Conservation (phyloP, 2,113 vertebrate genomes). For the Xenotilapia flavipinnis region DNA sequence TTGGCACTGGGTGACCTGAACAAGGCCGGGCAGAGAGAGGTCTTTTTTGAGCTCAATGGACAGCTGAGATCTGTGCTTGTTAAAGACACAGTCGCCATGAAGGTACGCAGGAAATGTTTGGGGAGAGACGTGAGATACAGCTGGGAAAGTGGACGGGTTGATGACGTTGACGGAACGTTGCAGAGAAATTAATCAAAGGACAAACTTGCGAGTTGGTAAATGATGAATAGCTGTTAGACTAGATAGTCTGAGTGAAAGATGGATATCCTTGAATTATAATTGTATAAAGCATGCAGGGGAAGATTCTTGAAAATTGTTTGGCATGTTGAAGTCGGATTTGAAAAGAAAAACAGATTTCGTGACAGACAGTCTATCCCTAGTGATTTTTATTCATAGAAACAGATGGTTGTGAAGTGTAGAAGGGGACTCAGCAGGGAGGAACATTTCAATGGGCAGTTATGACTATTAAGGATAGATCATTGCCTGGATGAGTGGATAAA, state of each 20-base stretch:
- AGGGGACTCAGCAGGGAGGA: not conserved
- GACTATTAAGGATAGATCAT: not conserved
- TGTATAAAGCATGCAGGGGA: not conserved
- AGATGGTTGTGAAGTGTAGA: not conserved
- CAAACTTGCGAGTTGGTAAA: not conserved
- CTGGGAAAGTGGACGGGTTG: not conserved
- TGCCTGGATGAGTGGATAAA: not conserved
- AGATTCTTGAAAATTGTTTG: not conserved
- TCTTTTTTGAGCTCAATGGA: constrained; percentile 92
- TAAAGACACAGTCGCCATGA: constrained; percentile 87
- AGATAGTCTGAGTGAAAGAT: not conserved
- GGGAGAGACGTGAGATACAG: not conserved
- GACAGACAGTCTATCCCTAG: not conserved
- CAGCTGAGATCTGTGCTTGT: constrained; percentile 89
- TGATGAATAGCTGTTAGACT: not conserved
- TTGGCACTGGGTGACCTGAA: constrained; percentile 87
- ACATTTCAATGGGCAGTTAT: not conserved
- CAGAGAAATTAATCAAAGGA: not conserved
- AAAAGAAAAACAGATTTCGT: not conserved
- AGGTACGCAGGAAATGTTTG: constrained; percentile 65
- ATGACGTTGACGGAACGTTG: not conserved
- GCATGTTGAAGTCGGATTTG: not conserved
- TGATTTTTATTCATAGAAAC: not conserved
- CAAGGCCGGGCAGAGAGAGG: constrained; percentile 86
- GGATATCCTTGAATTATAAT: not conserved